Evolutionary conservation across 2,113 vertebrate species (phyloP), one percentile per base, ranked within the genome.

Genomic region (Aramus guarauna): DNA sequence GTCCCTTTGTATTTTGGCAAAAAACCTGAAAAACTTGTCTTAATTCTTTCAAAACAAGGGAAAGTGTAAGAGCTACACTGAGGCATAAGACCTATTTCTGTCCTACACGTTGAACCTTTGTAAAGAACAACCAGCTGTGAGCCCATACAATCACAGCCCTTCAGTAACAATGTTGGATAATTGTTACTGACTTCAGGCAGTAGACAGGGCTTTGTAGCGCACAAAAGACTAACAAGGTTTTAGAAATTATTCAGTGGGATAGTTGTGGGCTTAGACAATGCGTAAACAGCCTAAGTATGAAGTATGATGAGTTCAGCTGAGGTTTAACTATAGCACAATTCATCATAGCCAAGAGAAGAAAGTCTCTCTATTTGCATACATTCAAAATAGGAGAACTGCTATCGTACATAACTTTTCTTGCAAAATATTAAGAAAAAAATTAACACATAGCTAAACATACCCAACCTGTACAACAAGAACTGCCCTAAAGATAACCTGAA

Each of bases 81-180:
- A 68, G 19, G 17, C 17, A 82, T 16, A 94, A 45, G 24, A 55
- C 41, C 5, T 60, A 11, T 52, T 55, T 67, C 43, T 59, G 7
- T 34, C 20, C 43, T 34, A 1, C 5, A 15, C 3, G 6, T 4
- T 30, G 36, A 75, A 79, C 12, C 12, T 79, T 47, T 62, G 15
- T 19, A 41, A 85, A 48, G 19, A 74, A 34, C 18, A 55, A 23
- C 8, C 29, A 79, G 2, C 37, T 3, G 0, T 3, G 2, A 72
- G 12, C 15, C 19, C 9, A 8, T 4, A 27, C 0, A 0, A 45
- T n/a, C 55, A 36, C 7, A 86, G 21, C 11, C 39, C n/a, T 71
- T 15, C n/a, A 47, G 15, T 64, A 78, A 47, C 47, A 71, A 37
- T 5, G 2, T 23, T 24, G 6, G 6, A 23, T 52, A 52, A 80